Conservation (phyloP, 23 tunicate species). For the Botrylloides violaceus region DNA sequence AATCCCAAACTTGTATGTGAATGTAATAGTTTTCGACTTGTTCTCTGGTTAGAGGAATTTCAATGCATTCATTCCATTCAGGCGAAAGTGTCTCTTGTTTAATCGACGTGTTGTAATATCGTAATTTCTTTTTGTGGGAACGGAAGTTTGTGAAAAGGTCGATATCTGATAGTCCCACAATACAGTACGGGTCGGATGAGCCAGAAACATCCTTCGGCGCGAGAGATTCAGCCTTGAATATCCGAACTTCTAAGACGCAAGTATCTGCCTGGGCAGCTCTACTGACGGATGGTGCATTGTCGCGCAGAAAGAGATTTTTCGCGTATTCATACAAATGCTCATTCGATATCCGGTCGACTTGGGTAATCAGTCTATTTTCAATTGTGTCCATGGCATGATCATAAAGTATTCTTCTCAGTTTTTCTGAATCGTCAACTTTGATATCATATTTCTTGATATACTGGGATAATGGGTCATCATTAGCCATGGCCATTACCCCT, state of each 20-base stretch:
- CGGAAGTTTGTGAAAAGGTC: constrained; percentile 46
- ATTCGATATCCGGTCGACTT: constrained; percentile 2
- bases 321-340: constrained; percentile 18
- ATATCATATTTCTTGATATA: not conserved
- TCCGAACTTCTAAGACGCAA: constrained; percentile 43
- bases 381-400: constrained; percentile 11
- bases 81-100: constrained; percentile 48
- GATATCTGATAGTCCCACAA: constrained; percentile 33
- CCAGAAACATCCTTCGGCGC: constrained; percentile 89
- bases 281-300: not conserved
- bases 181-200: constrained; percentile 85
- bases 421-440: not conserved
- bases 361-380: constrained; percentile 12
- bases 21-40: constrained; percentile 31
- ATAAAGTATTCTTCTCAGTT: not conserved
- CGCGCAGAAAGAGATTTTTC: not conserved
- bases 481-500: constrained; percentile 10
- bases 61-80: constrained; percentile 76
- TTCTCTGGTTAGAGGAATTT: constrained; percentile 33
- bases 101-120: constrained; percentile 20
- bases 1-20: constrained; percentile 90
- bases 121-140: constrained; percentile 13
- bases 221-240: constrained; percentile 62
- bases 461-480: not conserved
- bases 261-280: constrained; percentile 24